phyloP scores from a whole-genome alignment of 1,140 invertebrate genomes.

The Drosophila truncata region DNA sequence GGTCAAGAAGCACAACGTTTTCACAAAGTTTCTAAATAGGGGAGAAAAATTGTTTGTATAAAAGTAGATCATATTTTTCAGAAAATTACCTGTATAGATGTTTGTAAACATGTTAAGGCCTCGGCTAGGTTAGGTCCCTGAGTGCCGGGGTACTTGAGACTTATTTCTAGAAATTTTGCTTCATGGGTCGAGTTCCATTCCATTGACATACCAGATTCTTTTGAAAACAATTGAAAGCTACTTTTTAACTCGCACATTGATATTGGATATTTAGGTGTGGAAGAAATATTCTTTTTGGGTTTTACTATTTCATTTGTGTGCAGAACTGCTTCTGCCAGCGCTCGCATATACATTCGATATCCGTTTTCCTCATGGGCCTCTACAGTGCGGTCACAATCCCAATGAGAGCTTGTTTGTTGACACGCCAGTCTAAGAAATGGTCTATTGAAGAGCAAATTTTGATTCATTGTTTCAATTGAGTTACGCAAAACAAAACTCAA shows the following conservation, averaged over 20 bases:
- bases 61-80: constrained; percentile 29
- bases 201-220: not conserved
- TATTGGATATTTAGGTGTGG: not conserved
- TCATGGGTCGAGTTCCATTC: constrained; percentile 51
- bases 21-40: constrained; percentile 88
- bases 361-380: constrained; percentile 55
- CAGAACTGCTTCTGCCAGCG: constrained; percentile 53
- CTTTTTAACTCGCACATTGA: constrained; percentile 25
- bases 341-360: constrained; percentile 69
- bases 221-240: constrained; percentile 35
- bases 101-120: constrained; percentile 73
- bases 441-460: constrained; percentile 85
- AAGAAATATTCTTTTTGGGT: not conserved
- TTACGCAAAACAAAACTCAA: constrained; percentile 85
- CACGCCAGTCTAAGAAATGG: constrained; percentile 90
- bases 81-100: constrained; percentile 72
- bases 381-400: constrained; percentile 34
- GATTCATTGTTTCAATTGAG: not conserved
- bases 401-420: constrained; percentile 68
- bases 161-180: constrained; percentile 37
- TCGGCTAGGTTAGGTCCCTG: constrained; percentile 58
- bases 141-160: constrained; percentile 36
- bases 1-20: constrained; percentile 89
- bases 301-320: constrained; percentile 41
- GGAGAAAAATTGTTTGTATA: not conserved